A percentile compares a stretch with the other conserved stretches of the same genome.
Evolutionary conservation across 2,797 vertebrate genomes (phyloP).

Genomic region (Neoniphon sammara): DNA sequence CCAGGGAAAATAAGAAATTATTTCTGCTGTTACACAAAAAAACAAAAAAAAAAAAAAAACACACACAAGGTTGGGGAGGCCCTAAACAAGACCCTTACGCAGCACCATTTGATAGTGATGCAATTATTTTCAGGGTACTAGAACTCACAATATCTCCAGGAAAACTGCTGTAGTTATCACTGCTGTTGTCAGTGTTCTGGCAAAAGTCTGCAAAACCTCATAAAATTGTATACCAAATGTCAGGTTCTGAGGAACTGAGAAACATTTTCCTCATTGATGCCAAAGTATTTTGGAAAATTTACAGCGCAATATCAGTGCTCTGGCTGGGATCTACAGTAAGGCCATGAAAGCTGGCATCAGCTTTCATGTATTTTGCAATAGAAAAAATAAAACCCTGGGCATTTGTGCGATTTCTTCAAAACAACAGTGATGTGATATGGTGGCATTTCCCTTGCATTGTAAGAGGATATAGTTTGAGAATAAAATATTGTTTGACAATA

Average conservation of each 20-base stretch:
- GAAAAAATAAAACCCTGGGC: not conserved
- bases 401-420: too few relatives aligned
- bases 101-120: not conserved
- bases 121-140: not conserved
- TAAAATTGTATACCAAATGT: not conserved
- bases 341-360: too few relatives aligned
- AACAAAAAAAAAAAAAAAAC: too few relatives aligned
- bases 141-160: not conserved
- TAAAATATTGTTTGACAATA: not conserved
- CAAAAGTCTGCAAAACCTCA: not conserved
- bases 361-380: too few relatives aligned
- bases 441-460: not conserved
- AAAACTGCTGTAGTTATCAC: not conserved
- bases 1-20: slow-evolving; percentile 3
- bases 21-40: not conserved
- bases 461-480: not conserved
- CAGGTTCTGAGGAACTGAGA: not conserved
- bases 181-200: too few relatives aligned
- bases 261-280: not conserved
- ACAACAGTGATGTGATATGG: too few relatives aligned
- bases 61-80: not conserved
- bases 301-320: too few relatives aligned
- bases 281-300: not conserved
- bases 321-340: too few relatives aligned
- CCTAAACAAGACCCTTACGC: not conserved